These are phyloP conservation scores for Crepidodera aurea DNA, from an alignment of 2,888 invertebrate genomes.

Conservation along the genomic window DNA sequence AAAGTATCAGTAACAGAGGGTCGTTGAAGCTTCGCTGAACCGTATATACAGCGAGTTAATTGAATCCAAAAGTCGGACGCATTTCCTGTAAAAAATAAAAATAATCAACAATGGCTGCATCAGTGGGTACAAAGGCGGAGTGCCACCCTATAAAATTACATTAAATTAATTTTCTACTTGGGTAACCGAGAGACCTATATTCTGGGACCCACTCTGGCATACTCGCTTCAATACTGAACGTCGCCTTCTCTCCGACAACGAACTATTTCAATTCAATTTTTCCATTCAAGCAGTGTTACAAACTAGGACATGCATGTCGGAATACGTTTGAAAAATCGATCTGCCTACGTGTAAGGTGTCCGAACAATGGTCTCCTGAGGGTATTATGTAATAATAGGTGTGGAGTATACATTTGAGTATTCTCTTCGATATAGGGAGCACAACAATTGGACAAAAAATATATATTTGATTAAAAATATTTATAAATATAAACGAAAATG, in stretches of 20 bases:
- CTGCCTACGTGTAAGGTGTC: not conserved
- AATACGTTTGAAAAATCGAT: conserved; percentile 3
- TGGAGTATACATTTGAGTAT: not conserved
- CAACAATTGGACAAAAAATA: not conserved
- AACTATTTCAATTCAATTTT: conserved; percentile 6
- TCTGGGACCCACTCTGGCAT: too few species aligned
- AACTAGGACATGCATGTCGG: not conserved
- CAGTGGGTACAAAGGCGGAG: too few species aligned
- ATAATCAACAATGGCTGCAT: too few species aligned
- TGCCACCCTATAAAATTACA: too few species aligned
- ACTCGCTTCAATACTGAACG: too few species aligned
- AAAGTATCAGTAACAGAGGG: too few species aligned
- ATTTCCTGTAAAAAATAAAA: too few species aligned
- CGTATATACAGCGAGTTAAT: too few species aligned
- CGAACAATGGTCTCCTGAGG: not conserved
- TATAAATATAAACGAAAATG: not conserved
- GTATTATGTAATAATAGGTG: not conserved
- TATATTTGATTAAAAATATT: not conserved
- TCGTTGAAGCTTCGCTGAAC: too few species aligned
- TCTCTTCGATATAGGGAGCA: not conserved
- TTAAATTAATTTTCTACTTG: too few species aligned
- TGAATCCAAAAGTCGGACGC: too few species aligned
- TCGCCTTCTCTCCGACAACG: not conserved
- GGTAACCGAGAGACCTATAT: too few species aligned
- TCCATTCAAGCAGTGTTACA: not conserved